phyloP scores from a whole-genome alignment of 2,113 vertebrate genomes.

The Notothenia rossii region DNA sequence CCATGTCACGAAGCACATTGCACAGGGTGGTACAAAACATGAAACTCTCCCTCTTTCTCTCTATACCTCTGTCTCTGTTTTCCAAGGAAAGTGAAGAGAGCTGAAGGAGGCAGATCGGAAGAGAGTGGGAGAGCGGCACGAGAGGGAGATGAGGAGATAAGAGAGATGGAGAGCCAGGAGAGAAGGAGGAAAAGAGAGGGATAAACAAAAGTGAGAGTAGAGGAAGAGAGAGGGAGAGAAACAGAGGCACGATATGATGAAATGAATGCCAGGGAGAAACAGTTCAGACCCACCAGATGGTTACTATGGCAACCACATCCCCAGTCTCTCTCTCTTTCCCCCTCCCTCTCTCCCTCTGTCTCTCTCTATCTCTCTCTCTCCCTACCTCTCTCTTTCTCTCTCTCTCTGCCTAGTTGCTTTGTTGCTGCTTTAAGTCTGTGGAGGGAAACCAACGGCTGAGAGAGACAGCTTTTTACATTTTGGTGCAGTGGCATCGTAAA shows the following conservation, averaged over 20 bases:
- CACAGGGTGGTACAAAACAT: too few species aligned
- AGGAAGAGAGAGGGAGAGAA: constrained; percentile 56
- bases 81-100: constrained; percentile 48
- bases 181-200: constrained; percentile 48
- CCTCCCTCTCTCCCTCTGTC: constrained; percentile 53
- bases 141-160: constrained; percentile 67
- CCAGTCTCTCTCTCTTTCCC: constrained; percentile 56
- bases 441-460: constrained; percentile 67
- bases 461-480: constrained; percentile 66
- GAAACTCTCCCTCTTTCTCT: neutral
- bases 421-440: constrained; percentile 76
- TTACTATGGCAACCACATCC: constrained; percentile 83
- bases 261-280: constrained; percentile 78
- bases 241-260: constrained; percentile 74
- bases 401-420: constrained; percentile 71
- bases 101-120: constrained; percentile 19
- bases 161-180: constrained; percentile 55
- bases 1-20: too few species aligned
- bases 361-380: constrained; percentile 36
- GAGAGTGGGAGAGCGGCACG: constrained; percentile 37
- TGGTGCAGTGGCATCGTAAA: constrained; percentile 75
- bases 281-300: constrained; percentile 81
- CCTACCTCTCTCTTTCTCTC: constrained; percentile 35
- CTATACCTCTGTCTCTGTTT: constrained; percentile 13
- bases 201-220: constrained; percentile 66